These are phyloP conservation scores for Synanthedon vespiformis DNA, from an alignment of 2,888 invertebrate species.

Conservation along the genomic window DNA sequence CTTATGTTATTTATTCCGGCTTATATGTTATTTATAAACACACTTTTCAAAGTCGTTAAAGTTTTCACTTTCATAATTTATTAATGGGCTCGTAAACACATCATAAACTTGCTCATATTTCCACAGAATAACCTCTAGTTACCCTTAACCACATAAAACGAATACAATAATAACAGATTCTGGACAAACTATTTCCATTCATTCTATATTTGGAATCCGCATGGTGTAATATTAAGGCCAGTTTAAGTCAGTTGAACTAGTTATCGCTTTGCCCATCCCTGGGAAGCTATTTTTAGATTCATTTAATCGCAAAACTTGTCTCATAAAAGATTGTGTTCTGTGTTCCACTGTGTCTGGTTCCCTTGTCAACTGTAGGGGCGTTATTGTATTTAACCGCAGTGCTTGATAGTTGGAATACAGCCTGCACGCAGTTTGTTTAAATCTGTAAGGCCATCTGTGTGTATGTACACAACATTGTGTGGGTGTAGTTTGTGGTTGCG, in stretches of 20 bases:
- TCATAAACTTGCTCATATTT: background rate
- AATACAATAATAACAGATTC: slow-evolving; percentile 6
- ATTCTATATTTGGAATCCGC: slow-evolving; percentile 38
- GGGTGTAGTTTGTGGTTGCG: background rate
- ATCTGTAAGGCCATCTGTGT: background rate
- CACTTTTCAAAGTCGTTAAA: too few relatives aligned
- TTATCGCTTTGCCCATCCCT: slow-evolving; percentile 45
- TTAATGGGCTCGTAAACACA: background rate
- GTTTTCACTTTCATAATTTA: too few relatives aligned
- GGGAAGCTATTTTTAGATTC: slow-evolving; percentile 44
- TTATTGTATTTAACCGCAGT: background rate
- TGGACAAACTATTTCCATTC: slow-evolving; percentile 19
- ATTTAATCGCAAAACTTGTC: slow-evolving; percentile 33
- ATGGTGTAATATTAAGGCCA: slow-evolving; percentile 33
- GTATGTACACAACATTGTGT: background rate
- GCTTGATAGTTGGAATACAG: background rate
- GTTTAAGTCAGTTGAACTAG: slow-evolving; percentile 42
- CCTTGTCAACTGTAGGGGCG: background rate
- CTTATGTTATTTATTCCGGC: too few relatives aligned
- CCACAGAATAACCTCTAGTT: too few relatives aligned
- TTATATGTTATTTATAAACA: too few relatives aligned
- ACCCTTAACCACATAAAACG: background rate
- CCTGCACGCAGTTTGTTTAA: background rate
- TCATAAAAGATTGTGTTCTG: background rate
- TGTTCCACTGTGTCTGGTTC: background rate